phyloP scores from a whole-genome alignment of 2,888 invertebrate genomes.

The Micropterix aruncella region DNA sequence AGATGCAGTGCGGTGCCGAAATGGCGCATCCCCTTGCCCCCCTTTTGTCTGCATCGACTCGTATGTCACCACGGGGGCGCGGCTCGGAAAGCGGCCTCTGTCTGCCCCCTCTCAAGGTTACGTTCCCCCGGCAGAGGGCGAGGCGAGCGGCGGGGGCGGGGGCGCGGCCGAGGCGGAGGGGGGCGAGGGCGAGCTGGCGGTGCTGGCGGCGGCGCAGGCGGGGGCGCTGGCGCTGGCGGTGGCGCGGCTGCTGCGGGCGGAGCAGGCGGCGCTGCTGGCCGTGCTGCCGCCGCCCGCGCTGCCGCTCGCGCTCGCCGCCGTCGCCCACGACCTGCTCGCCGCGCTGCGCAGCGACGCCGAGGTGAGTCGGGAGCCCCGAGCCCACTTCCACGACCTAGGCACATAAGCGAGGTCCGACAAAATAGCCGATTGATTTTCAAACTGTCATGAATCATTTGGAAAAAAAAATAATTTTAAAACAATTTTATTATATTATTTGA shows the following conservation, averaged over 20 bases:
- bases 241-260: constrained; percentile 76
- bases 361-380: constrained; percentile 30
- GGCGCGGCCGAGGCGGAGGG: constrained; percentile 19
- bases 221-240: constrained; percentile 70
- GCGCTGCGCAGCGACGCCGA: constrained; percentile 78
- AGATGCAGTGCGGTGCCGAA: too few species aligned
- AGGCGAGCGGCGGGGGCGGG: constrained; percentile 12
- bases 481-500: too few species aligned
- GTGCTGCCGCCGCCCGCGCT: constrained; percentile 73
- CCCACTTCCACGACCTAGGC: too few species aligned
- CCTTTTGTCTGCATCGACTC: too few species aligned
- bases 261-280: constrained; percentile 68
- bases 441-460: too few species aligned
- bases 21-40: too few species aligned
- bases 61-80: too few species aligned
- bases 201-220: constrained; percentile 15
- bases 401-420: too few species aligned
- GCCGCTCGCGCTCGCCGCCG: constrained; percentile 68
- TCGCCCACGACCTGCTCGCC: constrained; percentile 75
- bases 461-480: too few species aligned
- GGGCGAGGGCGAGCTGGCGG: constrained; percentile 20
- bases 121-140: background rate
- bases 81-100: too few species aligned
- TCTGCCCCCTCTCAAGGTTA: too few species aligned
- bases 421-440: too few species aligned